A percentile compares a stretch with the other conserved stretches of the same genome.
phyloP scores from a whole-genome alignment of 2,888 invertebrate species.

The Drosophila trichaetosa region DNA sequence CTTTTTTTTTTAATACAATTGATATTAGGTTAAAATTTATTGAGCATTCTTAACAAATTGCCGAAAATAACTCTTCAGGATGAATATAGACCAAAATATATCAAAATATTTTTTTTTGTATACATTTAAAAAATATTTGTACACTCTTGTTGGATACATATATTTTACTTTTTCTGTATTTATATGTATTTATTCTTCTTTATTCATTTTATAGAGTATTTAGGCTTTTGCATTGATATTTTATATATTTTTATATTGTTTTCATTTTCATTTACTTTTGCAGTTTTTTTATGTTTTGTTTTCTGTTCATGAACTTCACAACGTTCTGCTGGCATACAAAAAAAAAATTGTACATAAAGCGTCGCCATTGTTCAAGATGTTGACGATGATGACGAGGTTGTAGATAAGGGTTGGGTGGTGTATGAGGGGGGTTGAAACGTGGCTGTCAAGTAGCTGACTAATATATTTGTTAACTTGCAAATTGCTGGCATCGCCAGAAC shows the following conservation, averaged over 20 bases:
- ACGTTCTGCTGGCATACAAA: slow-evolving; percentile 27
- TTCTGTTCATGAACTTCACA: slow-evolving; percentile 72
- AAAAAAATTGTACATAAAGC: slow-evolving; percentile 44
- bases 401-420: not conserved
- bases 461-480: slow-evolving; percentile 66
- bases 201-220: slow-evolving; percentile 32
- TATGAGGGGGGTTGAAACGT: slow-evolving; percentile 1
- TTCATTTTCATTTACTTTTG: slow-evolving; percentile 28
- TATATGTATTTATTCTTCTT: too few species aligned
- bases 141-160: not conserved
- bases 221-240: not conserved
- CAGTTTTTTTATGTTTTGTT: slow-evolving; percentile 27
- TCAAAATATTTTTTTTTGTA: not conserved
- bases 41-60: too few species aligned
- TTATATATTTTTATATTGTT: slow-evolving; percentile 32
- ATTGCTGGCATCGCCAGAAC: slow-evolving; percentile 43
- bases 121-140: not conserved
- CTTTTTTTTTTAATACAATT: too few species aligned
- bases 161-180: not conserved
- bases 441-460: slow-evolving; percentile 64
- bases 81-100: not conserved
- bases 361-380: slow-evolving; percentile 46
- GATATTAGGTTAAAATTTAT: too few species aligned
- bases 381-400: slow-evolving; percentile 26
- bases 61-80: too few species aligned